Evolutionary conservation across 1,140 invertebrate species (phyloP).

Genomic region (Diorhabda elongata): DNA sequence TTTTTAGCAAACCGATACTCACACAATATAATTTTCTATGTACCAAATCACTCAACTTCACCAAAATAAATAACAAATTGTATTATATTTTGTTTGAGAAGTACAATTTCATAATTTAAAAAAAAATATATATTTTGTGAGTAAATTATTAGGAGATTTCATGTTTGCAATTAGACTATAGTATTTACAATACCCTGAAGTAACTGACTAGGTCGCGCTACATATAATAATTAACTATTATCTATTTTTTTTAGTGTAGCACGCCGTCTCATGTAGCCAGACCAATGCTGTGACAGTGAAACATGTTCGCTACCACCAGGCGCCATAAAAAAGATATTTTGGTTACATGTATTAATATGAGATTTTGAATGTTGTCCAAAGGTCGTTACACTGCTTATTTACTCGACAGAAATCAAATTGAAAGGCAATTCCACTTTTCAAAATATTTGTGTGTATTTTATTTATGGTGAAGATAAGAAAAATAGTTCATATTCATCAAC

Average conservation of each 20-base stretch:
- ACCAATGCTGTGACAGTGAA: slow-evolving; percentile 27
- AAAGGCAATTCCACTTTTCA: not conserved
- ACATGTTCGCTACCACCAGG: slow-evolving; percentile 35
- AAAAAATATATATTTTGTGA: not conserved
- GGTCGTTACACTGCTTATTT: not conserved
- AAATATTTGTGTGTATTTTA: no score
- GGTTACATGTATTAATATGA: slow-evolving; percentile 36
- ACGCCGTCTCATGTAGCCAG: slow-evolving; percentile 15
- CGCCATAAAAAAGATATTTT: slow-evolving; percentile 38
- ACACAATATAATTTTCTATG: no score
- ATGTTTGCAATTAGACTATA: slow-evolving; percentile 43
- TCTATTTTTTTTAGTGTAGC: slow-evolving; percentile 14
- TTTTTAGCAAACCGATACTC: no score
- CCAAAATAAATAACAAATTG: no score
- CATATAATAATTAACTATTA: slow-evolving; percentile 10
- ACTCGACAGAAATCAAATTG: not conserved
- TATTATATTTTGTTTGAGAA: no score
- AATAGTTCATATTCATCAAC: no score
- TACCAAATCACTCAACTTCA: no score
- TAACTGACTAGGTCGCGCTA: slow-evolving; percentile 41
- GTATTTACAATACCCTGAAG: slow-evolving; percentile 50
- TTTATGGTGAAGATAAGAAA: no score
- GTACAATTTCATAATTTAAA: no score
- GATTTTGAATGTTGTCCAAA: slow-evolving; percentile 17
- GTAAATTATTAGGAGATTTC: not conserved